Base-by-base conservation (phyloP, 1,140 invertebrate genomes). In the Lineus longissimus region DNA sequence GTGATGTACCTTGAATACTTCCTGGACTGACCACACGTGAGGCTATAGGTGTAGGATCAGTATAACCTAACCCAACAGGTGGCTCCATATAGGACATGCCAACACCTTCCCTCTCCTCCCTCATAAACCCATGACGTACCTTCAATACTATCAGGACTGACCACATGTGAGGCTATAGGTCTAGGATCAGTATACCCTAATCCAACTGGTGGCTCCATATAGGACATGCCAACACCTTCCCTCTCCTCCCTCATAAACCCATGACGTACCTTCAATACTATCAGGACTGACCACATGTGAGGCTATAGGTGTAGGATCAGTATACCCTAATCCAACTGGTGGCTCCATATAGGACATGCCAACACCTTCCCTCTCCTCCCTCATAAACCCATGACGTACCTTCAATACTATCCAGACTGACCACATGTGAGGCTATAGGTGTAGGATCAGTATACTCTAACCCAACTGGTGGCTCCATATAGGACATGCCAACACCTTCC, bases 21-120 rank as follows among this genome's bases (percentile, higher is more conserved):
- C 22, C 11, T 23, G 11, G 11, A 55, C 22, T 17, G 23, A 17
- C 9, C 30, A 58, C 11, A 58, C 31, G 70, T n/a, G 72, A 66
- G 19, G 74, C 76, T 31, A 77, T 71, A 30, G 74, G 71, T 13
- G 73, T 67, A 2, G 76, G 76, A 30, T 77, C 74, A 13, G 72
- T 67, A 59, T 69, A 70, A 6, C 62, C 67, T 13, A 73, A 59
- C 2, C 74, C 70, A 23, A 59, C 47, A n/a, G 60, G 33, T 23
- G 67, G 67, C 0, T 69, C 70, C 2, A 66, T 43, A 15, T 69
- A 59, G 29, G 65, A 62, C 30, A 68, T 41, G 6, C 67, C 71
- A 6, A 43, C 40, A 43, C 19, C 19, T 43, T 19, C 19, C 40
- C 11, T 43, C 11, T 43, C 40, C 40, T n/a, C n/a, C n/a, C n/a